Base-by-base conservation (phyloP, 1,140 invertebrate species). In the Drosophila triauraria region DNA sequence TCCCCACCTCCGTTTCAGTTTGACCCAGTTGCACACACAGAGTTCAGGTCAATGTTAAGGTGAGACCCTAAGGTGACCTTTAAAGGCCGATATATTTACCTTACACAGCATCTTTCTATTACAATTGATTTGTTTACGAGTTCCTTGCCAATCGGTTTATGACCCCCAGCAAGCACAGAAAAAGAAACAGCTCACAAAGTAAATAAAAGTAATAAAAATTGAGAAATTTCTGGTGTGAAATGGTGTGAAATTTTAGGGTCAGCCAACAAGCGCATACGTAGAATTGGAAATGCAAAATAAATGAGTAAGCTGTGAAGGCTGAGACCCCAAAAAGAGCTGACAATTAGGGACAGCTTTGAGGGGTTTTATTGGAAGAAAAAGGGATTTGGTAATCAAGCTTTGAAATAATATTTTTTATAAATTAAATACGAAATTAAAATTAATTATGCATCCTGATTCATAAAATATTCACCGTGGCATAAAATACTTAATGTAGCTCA, bases 21-120 rank as follows among this genome's bases (percentile, higher is more conserved):
- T 84, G 75, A 86, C 82, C 82, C 77, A 85, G 47, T 70, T 75
- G 63, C 10, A 27, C 27, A 40, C 47, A 38, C 38, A 42, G 70
- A 81, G 78, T 76, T 82, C 71, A 46, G 81, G 78, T 85, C 85
- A 90, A 79, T 90, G 85, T 74, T 85, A 90, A 91, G 85, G 85
- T 90, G 67, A 75, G 3, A 35, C 32, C 32, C 3, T 35, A 20
- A 43, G 25, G 44, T 32, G 53, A 32, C 35, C 69, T 43, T 61
- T 46, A 32, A 15, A 4, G 40, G 30, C 25, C n/a, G 2, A 9
- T 2, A 20, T n/a, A 20, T 54, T 20, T 30, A 40, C 42, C 42
- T 47, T 47, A 10, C 0, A 15, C 9, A 20, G 64, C 40, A 63
- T 63, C 42, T 76, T 76, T 76, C 46, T 57, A 43, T 50, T 17